Conservation (phyloP, 2,113 vertebrate species). For the Geococcyx californianus region DNA sequence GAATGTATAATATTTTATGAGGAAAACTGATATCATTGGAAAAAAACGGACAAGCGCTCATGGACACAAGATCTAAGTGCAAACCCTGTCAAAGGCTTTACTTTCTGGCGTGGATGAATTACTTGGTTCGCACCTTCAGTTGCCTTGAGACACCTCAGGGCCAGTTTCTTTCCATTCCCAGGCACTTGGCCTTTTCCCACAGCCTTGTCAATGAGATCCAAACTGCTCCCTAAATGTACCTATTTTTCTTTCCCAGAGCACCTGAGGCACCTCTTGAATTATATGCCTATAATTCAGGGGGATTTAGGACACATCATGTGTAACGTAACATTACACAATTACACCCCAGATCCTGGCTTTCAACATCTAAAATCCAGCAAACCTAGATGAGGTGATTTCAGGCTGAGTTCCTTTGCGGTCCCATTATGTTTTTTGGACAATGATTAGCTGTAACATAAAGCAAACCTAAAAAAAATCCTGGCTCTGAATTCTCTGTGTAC, state of each 20-base stretch:
- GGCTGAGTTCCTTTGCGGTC: not conserved
- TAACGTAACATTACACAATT: constrained; percentile 54
- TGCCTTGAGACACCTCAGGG: constrained; percentile 1
- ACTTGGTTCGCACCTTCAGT: not conserved
- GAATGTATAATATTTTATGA: not conserved
- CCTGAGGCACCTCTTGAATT: constrained; percentile 34
- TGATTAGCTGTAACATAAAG: constrained; percentile 7
- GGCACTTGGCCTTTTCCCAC: constrained; percentile 46
- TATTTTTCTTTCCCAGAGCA: not conserved
- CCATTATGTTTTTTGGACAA: not conserved
- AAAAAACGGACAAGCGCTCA: not conserved
- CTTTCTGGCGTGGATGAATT: not conserved
- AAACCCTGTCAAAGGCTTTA: not conserved
- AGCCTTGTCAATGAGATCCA: not conserved
- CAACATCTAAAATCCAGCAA: constrained; percentile 41
- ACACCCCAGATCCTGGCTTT: constrained; percentile 54
- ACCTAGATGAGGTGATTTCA: not conserved
- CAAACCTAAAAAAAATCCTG: not conserved
- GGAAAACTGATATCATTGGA: constrained; percentile 4
- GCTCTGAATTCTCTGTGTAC: not conserved
- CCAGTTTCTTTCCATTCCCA: not conserved
- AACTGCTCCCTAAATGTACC: not conserved
- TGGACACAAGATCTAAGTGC: not conserved
- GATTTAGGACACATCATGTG: constrained; percentile 62
- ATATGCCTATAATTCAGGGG: not conserved